Evolutionary conservation across 1,140 invertebrate genomes (phyloP), one percentile per base, ranked within the genome.

Genomic region (Lepidurus couesii): DNA sequence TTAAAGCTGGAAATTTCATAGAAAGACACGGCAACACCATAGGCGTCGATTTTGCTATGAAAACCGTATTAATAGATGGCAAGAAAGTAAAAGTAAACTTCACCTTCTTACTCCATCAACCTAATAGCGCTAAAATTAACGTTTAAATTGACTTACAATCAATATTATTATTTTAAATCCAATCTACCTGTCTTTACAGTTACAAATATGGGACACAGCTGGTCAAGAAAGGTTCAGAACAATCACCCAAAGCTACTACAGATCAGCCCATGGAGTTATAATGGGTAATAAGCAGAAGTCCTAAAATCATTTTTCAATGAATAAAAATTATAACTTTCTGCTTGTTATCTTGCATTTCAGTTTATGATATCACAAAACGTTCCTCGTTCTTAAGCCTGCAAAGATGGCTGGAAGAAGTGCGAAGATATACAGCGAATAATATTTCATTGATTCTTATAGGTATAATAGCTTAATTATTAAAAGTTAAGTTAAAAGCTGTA

Each of bases 11-110:
- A 79, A 95, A 93, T 80, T 98, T 95, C 84, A 91, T 96, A 79
- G 95, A 97, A 86, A 90, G 91, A 82, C 95, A 97, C 85, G 94
- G 94, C 26, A 96, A 93, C 83, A 97, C 96, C 42, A 97, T 98
- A 82, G 95, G 95, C 75, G 95, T 98, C 42, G 96, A 98, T 87
- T 98, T 97, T 86, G 96, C 94, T 79, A 97, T 97, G 95, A 97
- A 97, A 90, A 97, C 95, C 34, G 89, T 98, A 9, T 88, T 92
- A 78, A 90, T 98, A 75, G 95, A 97, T 86, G 93, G 92, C 16
- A 97, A 97, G 86, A 91, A 91, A 88, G 91, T 97, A 78, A 97
- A 98, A 90, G 95, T 96, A 87, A 84, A 81, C 83, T 73, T 26
- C 76, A 26, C n/a, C 77, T 74, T 75, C n/a, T 79, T 44, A 34